These are phyloP conservation scores for Drosophila kohkoa DNA, from an alignment of 1,140 invertebrate species.

Conservation along the genomic window DNA sequence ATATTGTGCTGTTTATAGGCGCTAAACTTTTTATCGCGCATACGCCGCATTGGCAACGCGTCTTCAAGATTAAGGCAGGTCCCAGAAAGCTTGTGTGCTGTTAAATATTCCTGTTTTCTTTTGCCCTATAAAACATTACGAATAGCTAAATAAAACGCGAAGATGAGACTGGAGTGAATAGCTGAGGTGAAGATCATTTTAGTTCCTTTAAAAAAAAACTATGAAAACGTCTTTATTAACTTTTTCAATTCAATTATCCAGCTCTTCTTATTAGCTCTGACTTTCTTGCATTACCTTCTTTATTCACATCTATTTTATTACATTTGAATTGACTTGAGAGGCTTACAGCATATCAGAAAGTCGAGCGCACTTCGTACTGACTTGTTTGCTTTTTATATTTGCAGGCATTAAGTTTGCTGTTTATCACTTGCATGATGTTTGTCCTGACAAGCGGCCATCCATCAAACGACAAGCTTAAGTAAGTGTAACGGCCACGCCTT, in stretches of 20 bases:
- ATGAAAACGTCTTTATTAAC: too few species aligned
- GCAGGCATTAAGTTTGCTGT: slow-evolving; percentile 78
- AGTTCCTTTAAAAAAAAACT: too few species aligned
- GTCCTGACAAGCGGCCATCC: slow-evolving; percentile 77
- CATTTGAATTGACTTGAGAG: not conserved
- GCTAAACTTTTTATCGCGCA: slow-evolving; percentile 34
- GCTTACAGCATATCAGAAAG: not conserved
- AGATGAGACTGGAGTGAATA: not conserved
- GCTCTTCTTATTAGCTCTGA: too few species aligned
- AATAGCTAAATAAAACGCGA: not conserved
- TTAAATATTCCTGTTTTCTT: not conserved
- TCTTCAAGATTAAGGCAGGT: not conserved
- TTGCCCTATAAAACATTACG: too few species aligned
- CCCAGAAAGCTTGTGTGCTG: not conserved
- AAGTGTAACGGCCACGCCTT: slow-evolving; percentile 71
- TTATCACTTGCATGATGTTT: slow-evolving; percentile 79
- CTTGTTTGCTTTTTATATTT: slow-evolving; percentile 49
- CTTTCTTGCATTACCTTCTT: too few species aligned
- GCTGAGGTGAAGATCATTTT: not conserved
- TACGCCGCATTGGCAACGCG: slow-evolving; percentile 5
- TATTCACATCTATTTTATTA: not conserved
- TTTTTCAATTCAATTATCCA: too few species aligned
- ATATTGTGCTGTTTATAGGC: slow-evolving; percentile 53
- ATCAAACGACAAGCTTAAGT: slow-evolving; percentile 83
- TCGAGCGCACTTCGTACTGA: not conserved